Base-by-base conservation (phyloP, 2,888 invertebrate species). In the Carabus problematicus region DNA sequence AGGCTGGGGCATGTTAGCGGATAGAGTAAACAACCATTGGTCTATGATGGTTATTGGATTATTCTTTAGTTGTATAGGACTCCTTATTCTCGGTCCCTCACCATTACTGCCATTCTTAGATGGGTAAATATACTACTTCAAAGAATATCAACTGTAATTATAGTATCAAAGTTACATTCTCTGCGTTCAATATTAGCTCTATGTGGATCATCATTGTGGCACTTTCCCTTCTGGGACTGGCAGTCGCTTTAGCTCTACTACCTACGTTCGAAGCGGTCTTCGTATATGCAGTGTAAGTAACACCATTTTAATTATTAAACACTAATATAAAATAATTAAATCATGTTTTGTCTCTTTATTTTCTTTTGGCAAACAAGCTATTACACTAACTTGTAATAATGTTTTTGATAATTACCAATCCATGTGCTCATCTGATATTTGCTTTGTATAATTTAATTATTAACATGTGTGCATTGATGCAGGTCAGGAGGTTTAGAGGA, bases 241-340 rank as follows among this genome's bases (percentile, higher is more conserved):
- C 89, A 0, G 89, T 89, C 14, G 89, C 91, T 0, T 82, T 91
- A 74, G 87, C 89, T 2, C 80, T 91, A 47, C 83, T 91, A 75
- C 92, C 92, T 0, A 91, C 91, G 0, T 91, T 90, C 76, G 90
- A 91, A 84, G 88, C 87, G 72, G 86, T 91, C 9, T 80, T 91
- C 16, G 87, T 89, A 64, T 87, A 88, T 79, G 89, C 90, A 16
- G 84, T 90, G 91, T 91, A 81, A 88, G 89, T 87, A 75, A 55
- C 16, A 45, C 8, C 47, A 47, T 47, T 47, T 47, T 47, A 47
- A 14, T 55, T 55, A n/a, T n/a, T n/a, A n/a, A n/a, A n/a, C n/a
- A n/a, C 7, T 7, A 55, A 16, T 1, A 11, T 55, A 7, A 19
- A 55, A 8, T 55, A 55, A 18, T 55, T 14, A 12, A 18, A 16